A percentile compares a stretch with the other conserved stretches of the same genome.
Conservation (phyloP, 37 sponge, comb jelly and placozoan species). For the Axinella damicornis region DNA sequence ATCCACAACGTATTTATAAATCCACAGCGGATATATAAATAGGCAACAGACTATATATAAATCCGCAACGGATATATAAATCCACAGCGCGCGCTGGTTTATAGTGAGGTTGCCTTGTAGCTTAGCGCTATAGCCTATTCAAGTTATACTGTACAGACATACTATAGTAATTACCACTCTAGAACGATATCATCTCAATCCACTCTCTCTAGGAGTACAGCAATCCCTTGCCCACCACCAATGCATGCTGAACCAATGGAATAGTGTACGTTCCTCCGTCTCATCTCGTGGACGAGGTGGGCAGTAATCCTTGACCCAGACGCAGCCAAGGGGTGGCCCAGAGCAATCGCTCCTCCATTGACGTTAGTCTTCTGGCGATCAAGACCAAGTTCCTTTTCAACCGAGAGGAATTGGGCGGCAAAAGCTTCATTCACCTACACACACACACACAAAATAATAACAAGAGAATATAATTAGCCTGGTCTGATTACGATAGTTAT, state of each 20-base stretch:
- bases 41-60: too few species aligned
- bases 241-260: conserved; percentile 98
- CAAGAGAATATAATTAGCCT: too few species aligned
- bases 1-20: too few species aligned
- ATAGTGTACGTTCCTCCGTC: conserved; percentile 56
- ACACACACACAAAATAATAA: too few species aligned
- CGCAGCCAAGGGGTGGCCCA: conserved; percentile 95
- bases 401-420: conserved; percentile 95
- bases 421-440: conserved; percentile 97
- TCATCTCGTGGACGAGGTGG: conserved; percentile 92
- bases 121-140: background rate
- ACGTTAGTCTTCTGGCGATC: conserved; percentile 85
- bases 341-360: conserved; percentile 97
- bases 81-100: too few species aligned
- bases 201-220: conserved; percentile 88
- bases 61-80: too few species aligned
- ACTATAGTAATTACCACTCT: background rate
- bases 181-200: background rate
- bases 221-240: conserved; percentile 99
- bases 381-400: conserved; percentile 90
- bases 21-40: too few species aligned
- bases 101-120: too few species aligned
- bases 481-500: too few species aligned
- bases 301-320: conserved; percentile 93
- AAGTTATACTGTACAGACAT: background rate